Conservation (phyloP, 2,797 vertebrate species). For the Propithecus deckenii region DNA sequence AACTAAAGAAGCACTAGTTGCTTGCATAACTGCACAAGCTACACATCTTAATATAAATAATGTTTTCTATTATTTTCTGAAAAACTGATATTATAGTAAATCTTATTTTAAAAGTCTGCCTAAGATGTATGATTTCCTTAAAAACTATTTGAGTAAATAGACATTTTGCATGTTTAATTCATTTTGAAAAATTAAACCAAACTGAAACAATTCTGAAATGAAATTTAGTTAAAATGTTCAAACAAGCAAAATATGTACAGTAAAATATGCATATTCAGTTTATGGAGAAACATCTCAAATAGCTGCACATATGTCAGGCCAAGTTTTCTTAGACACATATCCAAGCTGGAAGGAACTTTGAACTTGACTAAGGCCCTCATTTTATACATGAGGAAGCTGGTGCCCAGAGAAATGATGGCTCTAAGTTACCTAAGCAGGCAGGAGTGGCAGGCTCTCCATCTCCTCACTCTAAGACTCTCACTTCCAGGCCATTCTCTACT, state of each 20-base stretch:
- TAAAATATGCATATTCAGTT: not conserved
- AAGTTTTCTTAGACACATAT: not conserved
- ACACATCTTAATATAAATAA: not conserved
- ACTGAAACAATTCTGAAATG: not conserved
- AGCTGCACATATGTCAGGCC: not conserved
- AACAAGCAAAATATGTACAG: not conserved
- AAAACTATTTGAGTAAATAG: slow-evolving; percentile 4
- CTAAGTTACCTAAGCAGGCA: not conserved
- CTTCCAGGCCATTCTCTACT: not conserved
- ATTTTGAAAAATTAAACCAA: slow-evolving; percentile 23
- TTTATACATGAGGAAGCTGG: not conserved
- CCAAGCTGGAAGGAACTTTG: not conserved
- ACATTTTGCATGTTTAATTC: slow-evolving; percentile 7
- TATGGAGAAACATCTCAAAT: not conserved
- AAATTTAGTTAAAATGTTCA: slow-evolving; percentile 4
- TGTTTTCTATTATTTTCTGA: slow-evolving; percentile 38
- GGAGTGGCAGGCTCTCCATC: not conserved
- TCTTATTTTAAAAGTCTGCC: slow-evolving; percentile 24
- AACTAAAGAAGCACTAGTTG: not conserved
- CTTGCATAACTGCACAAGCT: not conserved
- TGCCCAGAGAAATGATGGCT: not conserved
- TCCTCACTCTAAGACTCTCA: not conserved
- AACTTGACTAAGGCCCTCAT: not conserved
- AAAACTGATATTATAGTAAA: not conserved
- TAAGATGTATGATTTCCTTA: not conserved